Conservation (phyloP, 2,888 invertebrate species). For the Melanostoma scalare region DNA sequence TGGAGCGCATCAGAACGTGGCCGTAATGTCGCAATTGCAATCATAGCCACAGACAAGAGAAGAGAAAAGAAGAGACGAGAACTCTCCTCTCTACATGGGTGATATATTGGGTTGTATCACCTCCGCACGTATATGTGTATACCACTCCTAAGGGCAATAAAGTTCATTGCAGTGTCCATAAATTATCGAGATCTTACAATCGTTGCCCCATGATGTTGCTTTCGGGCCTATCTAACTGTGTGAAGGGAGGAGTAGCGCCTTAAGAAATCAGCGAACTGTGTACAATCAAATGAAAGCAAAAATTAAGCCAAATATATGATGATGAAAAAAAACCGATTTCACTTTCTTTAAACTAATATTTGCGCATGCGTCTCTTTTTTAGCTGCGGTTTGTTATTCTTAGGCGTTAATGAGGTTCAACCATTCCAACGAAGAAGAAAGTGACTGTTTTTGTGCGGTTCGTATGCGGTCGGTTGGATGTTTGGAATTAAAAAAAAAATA, state of each 20-base stretch:
- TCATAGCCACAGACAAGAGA: slow-evolving; percentile 9
- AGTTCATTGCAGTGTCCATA: slow-evolving; percentile 53
- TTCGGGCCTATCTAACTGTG: neutral
- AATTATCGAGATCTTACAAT: slow-evolving; percentile 25
- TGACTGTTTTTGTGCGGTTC: slow-evolving; percentile 41
- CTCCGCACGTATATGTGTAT: neutral
- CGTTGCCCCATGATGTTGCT: neutral
- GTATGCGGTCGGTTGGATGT: slow-evolving; percentile 44
- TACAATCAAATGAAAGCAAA: slow-evolving; percentile 61
- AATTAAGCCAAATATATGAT: slow-evolving; percentile 34
- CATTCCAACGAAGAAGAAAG: slow-evolving; percentile 52
- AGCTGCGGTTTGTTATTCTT: slow-evolving; percentile 41
- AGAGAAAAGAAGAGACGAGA: too few relatives aligned
- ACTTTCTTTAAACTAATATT: slow-evolving; percentile 57
- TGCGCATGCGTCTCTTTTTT: slow-evolving; percentile 45
- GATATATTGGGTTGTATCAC: slow-evolving; percentile 19
- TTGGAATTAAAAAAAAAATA: slow-evolving; percentile 17
- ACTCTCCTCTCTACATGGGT: neutral
- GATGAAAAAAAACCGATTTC: slow-evolving; percentile 40
- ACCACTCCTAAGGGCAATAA: slow-evolving; percentile 44
- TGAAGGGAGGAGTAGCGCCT: slow-evolving; percentile 10
- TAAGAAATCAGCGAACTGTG: slow-evolving; percentile 57
- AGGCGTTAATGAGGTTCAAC: slow-evolving; percentile 63
- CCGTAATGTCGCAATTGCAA: slow-evolving; percentile 11
- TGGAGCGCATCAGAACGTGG: slow-evolving; percentile 61